Evolutionary conservation across 2,888 invertebrate genomes (phyloP).

Genomic region (Thalpophila matura): DNA sequence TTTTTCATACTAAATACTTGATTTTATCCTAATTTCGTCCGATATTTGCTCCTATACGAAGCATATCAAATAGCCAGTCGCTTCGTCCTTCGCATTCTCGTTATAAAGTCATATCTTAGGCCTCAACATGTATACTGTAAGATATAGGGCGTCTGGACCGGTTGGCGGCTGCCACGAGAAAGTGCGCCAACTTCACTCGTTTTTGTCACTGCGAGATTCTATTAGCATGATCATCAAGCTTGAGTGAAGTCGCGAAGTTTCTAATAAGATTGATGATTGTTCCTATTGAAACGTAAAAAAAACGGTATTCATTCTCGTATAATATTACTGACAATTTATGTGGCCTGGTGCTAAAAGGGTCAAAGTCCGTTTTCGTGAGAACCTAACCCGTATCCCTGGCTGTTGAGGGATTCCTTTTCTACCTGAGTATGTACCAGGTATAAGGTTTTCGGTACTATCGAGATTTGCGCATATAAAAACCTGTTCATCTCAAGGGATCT

Average conservation of each 20-base stretch:
- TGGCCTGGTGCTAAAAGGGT: no score
- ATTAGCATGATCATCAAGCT: conserved; percentile 20
- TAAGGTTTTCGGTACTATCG: no score
- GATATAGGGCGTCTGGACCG: conserved; percentile 53
- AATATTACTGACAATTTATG: no score
- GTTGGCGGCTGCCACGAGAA: conserved; percentile 43
- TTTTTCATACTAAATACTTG: neutral
- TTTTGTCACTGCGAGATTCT: conserved; percentile 37
- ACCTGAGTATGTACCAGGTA: no score
- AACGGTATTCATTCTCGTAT: no score
- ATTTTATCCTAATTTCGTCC: neutral
- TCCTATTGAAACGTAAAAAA: conserved; percentile 17
- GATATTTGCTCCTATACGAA: neutral
- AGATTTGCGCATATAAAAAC: no score
- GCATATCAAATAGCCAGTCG: neutral
- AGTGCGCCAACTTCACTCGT: conserved; percentile 45
- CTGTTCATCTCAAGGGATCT: no score
- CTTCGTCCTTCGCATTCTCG: conserved; percentile 20
- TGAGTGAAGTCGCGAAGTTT: conserved; percentile 19
- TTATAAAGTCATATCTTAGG: conserved; percentile 29
- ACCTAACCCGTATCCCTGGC: no score
- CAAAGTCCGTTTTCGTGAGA: no score
- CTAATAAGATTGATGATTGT: conserved; percentile 31
- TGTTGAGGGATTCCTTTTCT: no score
- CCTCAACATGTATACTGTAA: conserved; percentile 10